Evolutionary conservation across 2,888 invertebrate species (phyloP).

Genomic region (Pristionchus mayeri): DNA sequence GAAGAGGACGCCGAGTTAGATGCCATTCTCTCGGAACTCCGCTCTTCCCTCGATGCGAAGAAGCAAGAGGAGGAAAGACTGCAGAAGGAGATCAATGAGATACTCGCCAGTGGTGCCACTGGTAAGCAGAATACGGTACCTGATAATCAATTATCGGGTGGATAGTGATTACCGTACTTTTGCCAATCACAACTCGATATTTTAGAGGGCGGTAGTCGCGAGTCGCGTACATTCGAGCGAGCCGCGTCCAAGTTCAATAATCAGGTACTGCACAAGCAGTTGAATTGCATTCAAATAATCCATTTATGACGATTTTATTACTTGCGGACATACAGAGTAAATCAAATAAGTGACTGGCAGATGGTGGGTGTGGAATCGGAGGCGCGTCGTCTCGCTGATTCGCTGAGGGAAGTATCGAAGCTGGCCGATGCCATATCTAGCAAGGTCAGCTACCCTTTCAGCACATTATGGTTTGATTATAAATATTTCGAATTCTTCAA

Average conservation of each 20-base stretch:
- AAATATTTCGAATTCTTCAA: too few relatives aligned
- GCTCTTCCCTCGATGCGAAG: conserved; percentile 61
- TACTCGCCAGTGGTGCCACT: conserved; percentile 57
- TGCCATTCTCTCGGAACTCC: conserved; percentile 61
- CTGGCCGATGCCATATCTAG: conserved; percentile 79
- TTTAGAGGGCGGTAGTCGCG: conserved; percentile 43
- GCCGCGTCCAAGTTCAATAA: conserved; percentile 72
- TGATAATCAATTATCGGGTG: not conserved
- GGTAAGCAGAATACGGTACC: conserved; percentile 50
- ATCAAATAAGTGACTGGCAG: too few relatives aligned
- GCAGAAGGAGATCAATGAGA: conserved; percentile 65
- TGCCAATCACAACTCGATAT: not conserved
- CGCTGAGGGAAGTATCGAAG: conserved; percentile 81
- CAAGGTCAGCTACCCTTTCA: conserved; percentile 84
- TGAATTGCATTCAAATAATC: not conserved
- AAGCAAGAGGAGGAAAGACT: conserved; percentile 66
- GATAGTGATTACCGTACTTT: not conserved
- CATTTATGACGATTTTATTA: not conserved
- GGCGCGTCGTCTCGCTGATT: conserved; percentile 86
- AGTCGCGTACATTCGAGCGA: conserved; percentile 65
- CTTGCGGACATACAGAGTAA: too few relatives aligned
- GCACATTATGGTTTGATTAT: not conserved
- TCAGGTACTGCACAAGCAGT: not conserved
- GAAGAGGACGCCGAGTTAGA: conserved; percentile 41
- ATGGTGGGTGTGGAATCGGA: conserved; percentile 82